Percentiles rank a stretch among this genome's conserved stretches.
phyloP scores from a whole-genome alignment of 2,113 vertebrate species.

The Crotophaga sulcirostris region DNA sequence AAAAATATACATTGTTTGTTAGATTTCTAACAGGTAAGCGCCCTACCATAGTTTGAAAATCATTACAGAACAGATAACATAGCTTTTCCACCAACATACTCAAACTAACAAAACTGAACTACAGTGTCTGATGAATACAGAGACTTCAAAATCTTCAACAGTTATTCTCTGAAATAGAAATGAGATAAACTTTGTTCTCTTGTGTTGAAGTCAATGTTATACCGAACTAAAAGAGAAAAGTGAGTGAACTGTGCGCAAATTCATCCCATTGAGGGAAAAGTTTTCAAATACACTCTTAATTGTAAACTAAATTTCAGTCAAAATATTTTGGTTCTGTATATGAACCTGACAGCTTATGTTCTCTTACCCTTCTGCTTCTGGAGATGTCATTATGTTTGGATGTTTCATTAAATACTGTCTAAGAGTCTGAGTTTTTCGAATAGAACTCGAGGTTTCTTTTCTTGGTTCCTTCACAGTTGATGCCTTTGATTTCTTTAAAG shows the following conservation, averaged over 20 bases:
- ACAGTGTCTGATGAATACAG: not conserved
- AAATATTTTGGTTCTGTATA: not conserved
- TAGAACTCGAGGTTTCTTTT: not conserved
- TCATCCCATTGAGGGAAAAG: not conserved
- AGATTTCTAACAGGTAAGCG: not conserved
- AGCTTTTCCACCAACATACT: not conserved
- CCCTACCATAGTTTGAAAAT: not conserved
- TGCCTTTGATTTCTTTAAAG: not conserved
- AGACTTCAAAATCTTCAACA: not conserved
- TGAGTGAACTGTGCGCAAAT: not conserved
- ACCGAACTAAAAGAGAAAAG: not conserved
- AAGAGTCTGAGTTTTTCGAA: not conserved
- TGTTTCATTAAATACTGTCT: not conserved
- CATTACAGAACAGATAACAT: not conserved
- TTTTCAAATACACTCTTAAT: not conserved
- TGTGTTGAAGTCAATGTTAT: not conserved
- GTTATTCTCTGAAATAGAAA: not conserved
- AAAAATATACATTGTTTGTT: not conserved
- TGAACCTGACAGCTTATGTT: not conserved
- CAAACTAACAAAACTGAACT: not conserved
- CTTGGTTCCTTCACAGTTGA: not conserved
- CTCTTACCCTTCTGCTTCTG: constrained; percentile 44
- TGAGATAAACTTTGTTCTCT: not conserved
- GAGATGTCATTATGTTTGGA: not conserved
- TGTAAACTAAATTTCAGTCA: not conserved